Percentiles rank a stretch among this genome's conserved stretches.
phyloP scores from a whole-genome alignment of 2,797 vertebrate genomes.

The Chromis chromis region DNA sequence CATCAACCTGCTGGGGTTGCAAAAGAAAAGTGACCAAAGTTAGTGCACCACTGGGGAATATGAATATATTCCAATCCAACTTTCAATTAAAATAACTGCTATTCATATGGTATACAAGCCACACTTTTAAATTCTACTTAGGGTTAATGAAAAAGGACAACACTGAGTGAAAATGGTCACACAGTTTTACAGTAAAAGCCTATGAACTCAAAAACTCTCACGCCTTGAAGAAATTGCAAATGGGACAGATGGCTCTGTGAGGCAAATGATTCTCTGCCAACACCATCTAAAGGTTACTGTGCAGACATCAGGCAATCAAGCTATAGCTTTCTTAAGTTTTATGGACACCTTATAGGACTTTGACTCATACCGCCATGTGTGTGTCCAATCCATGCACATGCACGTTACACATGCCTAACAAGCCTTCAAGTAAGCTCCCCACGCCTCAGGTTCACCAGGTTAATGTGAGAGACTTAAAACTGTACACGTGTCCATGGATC shows the following conservation, averaged over 20 bases:
- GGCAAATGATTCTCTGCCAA: conserved; percentile 38
- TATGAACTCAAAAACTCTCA: conserved; percentile 39
- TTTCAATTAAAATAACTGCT: not conserved
- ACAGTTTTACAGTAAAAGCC: conserved; percentile 27
- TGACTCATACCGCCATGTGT: conserved; percentile 23
- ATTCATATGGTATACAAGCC: not conserved
- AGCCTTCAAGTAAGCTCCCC: conserved; percentile 33
- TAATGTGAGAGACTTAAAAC: conserved; percentile 58
- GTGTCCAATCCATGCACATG: conserved; percentile 17
- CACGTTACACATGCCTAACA: conserved; percentile 61
- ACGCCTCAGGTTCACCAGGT: conserved; percentile 47
- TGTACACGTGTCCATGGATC: conserved; percentile 41
- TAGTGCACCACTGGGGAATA: not conserved
- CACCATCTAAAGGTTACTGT: conserved; percentile 53
- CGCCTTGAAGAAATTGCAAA: conserved; percentile 35
- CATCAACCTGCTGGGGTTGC: no score
- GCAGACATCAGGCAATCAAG: conserved; percentile 45
- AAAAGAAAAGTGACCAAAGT: no score
- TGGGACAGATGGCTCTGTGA: conserved; percentile 52
- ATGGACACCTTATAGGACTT: conserved; percentile 37
- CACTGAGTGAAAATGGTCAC: conserved; percentile 10
- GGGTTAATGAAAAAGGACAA: conserved; percentile 9
- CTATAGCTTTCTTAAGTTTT: conserved; percentile 29
- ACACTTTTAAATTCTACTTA: conserved; percentile 11
- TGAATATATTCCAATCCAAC: not conserved